Evolutionary conservation across 1,140 invertebrate species (phyloP).

Genomic region (Schlechtendalia chinensis): DNA sequence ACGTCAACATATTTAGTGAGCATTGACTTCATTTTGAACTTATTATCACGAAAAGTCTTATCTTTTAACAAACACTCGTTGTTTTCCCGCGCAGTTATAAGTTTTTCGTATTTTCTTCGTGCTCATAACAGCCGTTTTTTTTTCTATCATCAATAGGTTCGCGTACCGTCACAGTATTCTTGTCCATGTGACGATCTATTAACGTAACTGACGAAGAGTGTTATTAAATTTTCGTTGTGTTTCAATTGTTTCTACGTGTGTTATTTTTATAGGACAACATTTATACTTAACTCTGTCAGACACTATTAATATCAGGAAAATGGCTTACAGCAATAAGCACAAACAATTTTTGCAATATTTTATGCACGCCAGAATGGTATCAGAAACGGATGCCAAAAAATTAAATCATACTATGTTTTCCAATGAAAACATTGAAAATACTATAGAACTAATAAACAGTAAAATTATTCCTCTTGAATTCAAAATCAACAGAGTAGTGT

Average conservation of each 20-base stretch:
- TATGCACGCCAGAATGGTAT: constrained; percentile 23
- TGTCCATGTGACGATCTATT: too few species aligned
- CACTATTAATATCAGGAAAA: not conserved
- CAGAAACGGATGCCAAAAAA: not conserved
- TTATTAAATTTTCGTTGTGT: not conserved
- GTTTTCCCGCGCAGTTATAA: too few species aligned
- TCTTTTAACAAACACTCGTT: too few species aligned
- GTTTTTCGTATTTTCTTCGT: too few species aligned
- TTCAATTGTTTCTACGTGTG: not conserved
- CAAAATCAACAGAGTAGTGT: constrained; percentile 10
- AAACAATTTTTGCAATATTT: constrained; percentile 35
- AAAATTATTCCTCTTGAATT: constrained; percentile 34
- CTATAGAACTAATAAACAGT: constrained; percentile 4
- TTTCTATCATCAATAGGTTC: too few species aligned
- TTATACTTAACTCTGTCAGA: not conserved
- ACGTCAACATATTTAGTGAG: too few species aligned
- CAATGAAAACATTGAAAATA: not conserved
- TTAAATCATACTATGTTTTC: not conserved
- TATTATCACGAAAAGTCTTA: too few species aligned
- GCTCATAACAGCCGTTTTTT: too few species aligned
- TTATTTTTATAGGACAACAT: not conserved
- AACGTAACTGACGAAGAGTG: too few species aligned
- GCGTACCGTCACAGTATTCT: too few species aligned
- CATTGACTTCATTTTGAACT: too few species aligned
- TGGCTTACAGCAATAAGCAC: constrained; percentile 12